Percentiles rank a stretch among this genome's conserved stretches.
Conservation (phyloP, 2,888 invertebrate species). For the Philonicus albiceps region DNA sequence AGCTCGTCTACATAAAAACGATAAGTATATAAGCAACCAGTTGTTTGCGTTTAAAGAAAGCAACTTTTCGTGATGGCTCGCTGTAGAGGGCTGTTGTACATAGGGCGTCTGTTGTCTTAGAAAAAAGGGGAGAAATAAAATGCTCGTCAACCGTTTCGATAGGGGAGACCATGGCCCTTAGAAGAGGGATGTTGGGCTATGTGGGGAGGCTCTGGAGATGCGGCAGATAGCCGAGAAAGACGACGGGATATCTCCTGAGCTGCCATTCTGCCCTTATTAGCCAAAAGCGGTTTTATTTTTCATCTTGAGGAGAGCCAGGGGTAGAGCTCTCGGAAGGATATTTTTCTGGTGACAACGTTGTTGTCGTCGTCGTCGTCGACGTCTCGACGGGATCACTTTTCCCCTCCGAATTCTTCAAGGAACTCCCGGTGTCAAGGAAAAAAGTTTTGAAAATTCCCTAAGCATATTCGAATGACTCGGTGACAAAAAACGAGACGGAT, state of each 20-base stretch:
- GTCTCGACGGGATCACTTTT: not conserved
- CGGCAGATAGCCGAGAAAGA: not conserved
- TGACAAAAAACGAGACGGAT: constrained; percentile 38
- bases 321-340: not conserved
- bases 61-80: not conserved
- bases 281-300: constrained; percentile 27
- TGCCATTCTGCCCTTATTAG: constrained; percentile 18
- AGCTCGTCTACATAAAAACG: not conserved
- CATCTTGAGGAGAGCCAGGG: not conserved
- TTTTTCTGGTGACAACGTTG: not conserved
- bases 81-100: not conserved
- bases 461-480: constrained; percentile 17
- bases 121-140: constrained; percentile 42
- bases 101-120: constrained; percentile 13
- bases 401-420: constrained; percentile 21
- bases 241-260: constrained; percentile 6
- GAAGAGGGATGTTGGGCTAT: not conserved
- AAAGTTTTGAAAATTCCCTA: constrained; percentile 5
- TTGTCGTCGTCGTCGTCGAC: not conserved
- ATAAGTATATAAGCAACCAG: constrained; percentile 26
- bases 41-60: constrained; percentile 8
- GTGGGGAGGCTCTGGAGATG: not conserved
- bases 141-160: constrained; percentile 37
- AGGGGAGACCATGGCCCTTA: not conserved
- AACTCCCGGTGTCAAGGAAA: not conserved